Conservation (phyloP, 2,797 vertebrate genomes). For the Danio albolineatus region DNA sequence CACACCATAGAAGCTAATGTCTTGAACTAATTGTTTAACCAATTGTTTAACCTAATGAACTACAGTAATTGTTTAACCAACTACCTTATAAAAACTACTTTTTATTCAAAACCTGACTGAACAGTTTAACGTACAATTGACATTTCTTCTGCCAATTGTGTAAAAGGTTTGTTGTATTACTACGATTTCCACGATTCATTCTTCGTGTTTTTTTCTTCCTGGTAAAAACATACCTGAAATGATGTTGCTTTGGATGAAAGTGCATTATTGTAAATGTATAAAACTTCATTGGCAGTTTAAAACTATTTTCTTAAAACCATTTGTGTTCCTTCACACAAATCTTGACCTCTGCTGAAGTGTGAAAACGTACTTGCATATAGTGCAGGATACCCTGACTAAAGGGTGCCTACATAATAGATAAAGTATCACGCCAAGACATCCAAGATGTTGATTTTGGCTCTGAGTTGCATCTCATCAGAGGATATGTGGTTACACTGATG, state of each 20-base stretch:
- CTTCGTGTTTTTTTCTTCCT: not conserved
- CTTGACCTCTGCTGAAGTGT: not conserved
- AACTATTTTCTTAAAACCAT: not conserved
- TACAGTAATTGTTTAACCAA: too few relatives aligned
- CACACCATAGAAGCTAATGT: too few relatives aligned
- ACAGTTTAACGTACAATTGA: too few relatives aligned
- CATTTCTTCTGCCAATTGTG: too few relatives aligned
- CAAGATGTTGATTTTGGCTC: slow-evolving; percentile 49
- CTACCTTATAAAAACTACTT: too few relatives aligned
- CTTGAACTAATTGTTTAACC: too few relatives aligned
- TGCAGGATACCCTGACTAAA: not conserved
- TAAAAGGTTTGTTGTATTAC: too few relatives aligned
- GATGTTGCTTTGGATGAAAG: not conserved
- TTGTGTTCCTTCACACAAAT: not conserved
- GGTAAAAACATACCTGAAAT: too few relatives aligned
- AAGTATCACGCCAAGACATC: slow-evolving; percentile 26
- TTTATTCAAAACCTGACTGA: too few relatives aligned
- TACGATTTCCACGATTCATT: not conserved
- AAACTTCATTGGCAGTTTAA: not conserved
- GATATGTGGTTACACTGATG: slow-evolving; percentile 41
- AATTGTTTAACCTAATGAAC: too few relatives aligned
- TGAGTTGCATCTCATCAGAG: slow-evolving; percentile 26
- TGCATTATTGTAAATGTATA: not conserved
- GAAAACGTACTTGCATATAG: slow-evolving; percentile 14
- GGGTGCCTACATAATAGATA: slow-evolving; percentile 18